phyloP scores from a whole-genome alignment of 2,797 vertebrate genomes.

The Myotis daubentonii region DNA sequence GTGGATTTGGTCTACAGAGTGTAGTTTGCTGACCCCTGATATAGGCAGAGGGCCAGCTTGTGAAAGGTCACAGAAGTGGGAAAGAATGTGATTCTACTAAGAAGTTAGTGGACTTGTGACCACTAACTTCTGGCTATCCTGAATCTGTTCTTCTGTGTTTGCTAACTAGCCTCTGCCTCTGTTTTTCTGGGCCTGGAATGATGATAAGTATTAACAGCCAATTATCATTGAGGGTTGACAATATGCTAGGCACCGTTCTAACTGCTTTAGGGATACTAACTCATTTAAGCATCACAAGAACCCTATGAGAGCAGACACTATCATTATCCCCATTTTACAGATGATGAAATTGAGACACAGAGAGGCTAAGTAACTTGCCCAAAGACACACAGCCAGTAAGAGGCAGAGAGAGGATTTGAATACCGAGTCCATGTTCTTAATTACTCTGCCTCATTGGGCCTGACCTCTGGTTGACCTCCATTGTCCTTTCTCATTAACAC shows the following conservation, averaged over 20 bases:
- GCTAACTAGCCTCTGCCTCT: not conserved
- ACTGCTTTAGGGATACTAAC: not conserved
- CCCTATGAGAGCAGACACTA: not conserved
- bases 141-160: not conserved
- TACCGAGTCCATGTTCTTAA: not conserved
- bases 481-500: not conserved
- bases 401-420: not conserved
- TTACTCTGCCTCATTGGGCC: not conserved
- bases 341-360: conserved; percentile 21
- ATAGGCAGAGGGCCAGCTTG: conserved; percentile 50
- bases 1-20: not conserved
- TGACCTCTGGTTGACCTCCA: not conserved
- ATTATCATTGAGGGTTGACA: not conserved
- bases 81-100: not conserved
- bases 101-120: not conserved
- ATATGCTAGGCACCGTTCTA: not conserved
- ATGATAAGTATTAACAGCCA: not conserved
- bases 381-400: conserved; percentile 41
- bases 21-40: not conserved
- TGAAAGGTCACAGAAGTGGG: not conserved
- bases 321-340: not conserved
- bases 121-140: not conserved
- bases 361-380: conserved; percentile 25
- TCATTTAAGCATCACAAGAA: not conserved
- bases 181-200: not conserved